Conservation (phyloP, 2,797 vertebrate genomes). For the Smutsia gigantea region DNA sequence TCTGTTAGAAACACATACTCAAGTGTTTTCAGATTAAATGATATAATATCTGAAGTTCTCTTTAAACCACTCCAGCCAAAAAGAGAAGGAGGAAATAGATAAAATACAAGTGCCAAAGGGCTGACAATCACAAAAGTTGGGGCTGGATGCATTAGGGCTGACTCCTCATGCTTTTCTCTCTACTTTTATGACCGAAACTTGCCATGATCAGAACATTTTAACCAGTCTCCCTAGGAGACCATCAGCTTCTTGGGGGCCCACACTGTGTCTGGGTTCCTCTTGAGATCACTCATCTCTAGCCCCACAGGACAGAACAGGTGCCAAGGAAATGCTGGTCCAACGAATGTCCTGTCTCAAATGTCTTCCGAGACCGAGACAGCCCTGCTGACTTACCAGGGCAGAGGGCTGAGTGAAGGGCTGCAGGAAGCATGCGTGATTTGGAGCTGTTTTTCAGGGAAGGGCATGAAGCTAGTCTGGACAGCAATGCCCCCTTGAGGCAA, state of each 20-base stretch:
- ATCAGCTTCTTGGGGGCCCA: not conserved
- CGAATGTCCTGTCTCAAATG: not conserved
- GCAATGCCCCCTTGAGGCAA: fast-evolving
- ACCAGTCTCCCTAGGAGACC: not conserved
- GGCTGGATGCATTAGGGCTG: not conserved
- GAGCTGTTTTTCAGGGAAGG: not conserved
- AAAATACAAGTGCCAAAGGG: not conserved
- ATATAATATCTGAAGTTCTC: not conserved
- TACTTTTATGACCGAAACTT: not conserved
- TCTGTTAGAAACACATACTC: not conserved
- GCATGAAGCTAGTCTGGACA: not conserved
- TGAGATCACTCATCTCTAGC: not conserved
- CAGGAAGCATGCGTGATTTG: not conserved
- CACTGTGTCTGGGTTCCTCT: not conserved
- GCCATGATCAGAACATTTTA: not conserved
- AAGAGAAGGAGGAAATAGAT: not conserved
- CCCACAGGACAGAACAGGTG: not conserved
- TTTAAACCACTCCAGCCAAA: not conserved
- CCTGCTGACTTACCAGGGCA: not conserved
- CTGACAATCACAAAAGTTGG: not conserved
- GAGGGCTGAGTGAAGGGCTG: not conserved
- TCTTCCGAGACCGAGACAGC: not conserved
- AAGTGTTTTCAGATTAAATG: not conserved
- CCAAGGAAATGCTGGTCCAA: not conserved
- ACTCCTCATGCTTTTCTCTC: not conserved